A percentile compares a stretch with the other conserved stretches of the same genome.
These are phyloP conservation scores for Spea hammondii DNA, from an alignment of 2,797 vertebrate species.

Conservation along the genomic window DNA sequence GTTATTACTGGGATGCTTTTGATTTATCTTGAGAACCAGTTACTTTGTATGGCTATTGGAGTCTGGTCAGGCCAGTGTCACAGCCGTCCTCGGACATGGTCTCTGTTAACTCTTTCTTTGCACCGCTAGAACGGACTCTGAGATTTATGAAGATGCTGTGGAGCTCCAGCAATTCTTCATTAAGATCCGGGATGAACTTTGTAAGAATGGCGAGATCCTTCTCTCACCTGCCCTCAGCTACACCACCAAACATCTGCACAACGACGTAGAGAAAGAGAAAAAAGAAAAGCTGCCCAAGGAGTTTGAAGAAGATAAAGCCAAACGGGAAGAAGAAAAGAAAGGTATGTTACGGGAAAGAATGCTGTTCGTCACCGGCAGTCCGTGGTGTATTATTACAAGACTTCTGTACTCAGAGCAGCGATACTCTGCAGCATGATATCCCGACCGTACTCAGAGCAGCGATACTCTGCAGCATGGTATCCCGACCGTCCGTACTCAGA, in stretches of 20 bases:
- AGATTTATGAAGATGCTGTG: constrained; percentile 97
- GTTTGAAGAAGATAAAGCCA: constrained; percentile 94
- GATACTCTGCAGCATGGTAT: too few relatives aligned
- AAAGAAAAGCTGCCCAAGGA: constrained; percentile 95
- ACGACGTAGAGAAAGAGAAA: constrained; percentile 96
- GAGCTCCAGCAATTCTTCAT: constrained; percentile 98
- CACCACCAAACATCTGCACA: constrained; percentile 91
- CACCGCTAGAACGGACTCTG: constrained; percentile 83
- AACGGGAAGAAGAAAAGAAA: constrained; percentile 95
- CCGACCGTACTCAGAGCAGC: too few relatives aligned
- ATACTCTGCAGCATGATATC: too few relatives aligned
- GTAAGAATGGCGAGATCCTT: constrained; percentile 97
- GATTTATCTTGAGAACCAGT: too few relatives aligned
- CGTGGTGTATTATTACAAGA: too few relatives aligned
- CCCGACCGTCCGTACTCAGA: too few relatives aligned
- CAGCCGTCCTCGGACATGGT: background rate
- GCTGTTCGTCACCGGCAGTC: too few relatives aligned
- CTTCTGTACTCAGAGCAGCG: too few relatives aligned
- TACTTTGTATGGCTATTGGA: too few relatives aligned
- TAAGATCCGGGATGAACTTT: constrained; percentile 94
- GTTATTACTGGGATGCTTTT: background rate
- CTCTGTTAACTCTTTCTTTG: background rate
- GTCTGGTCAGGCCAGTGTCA: too few relatives aligned
- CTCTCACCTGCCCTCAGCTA: constrained; percentile 95
- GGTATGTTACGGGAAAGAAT: constrained; percentile 64